Evolutionary conservation across 2,888 invertebrate species (phyloP), one percentile per base, ranked within the genome.

Genomic region (Dromius quadrimaculatus): DNA sequence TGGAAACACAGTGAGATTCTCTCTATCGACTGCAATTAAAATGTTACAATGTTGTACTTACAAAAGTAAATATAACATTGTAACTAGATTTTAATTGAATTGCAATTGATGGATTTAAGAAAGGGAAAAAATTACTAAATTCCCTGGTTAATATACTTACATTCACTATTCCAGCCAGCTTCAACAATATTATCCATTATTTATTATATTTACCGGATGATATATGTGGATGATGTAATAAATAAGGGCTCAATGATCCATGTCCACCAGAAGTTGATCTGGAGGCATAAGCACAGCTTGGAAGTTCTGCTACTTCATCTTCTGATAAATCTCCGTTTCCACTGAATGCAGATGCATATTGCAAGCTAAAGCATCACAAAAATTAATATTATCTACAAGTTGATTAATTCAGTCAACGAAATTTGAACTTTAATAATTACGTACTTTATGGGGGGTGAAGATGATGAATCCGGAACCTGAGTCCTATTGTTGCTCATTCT

Each of bases 231-330:
- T 83, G 82, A 71, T 83, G 74, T 19, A 79, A 36, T 13, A 61
- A 28, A 22, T 61, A 61, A 9, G 62, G 62, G 23, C 62, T 61
- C 0, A 62, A 20, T 9, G 69, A 34, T 20, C 62, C 61, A 13
- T 69, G 69, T 22, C 59, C 61, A 80, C 80, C 73, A 19, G 73
- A 80, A 75, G 85, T 76, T 81, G 86, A 72, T 84, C 91, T 75
- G 82, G 88, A 75, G 81, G 87, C 93, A 81, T 93, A 94, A 70
- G 92, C 91, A 81, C 94, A 94, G 38, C 93, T 92, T 0, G 93
- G 93, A 74, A 94, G 84, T 76, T 94, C 93, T 2, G 88, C 83
- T 9, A 91, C 87, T 77, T 88, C 82, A 78, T 90, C 88, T 83
- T 87, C 87, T 68, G 85, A 86, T 45, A 86, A 81, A 73, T 87